Base-by-base conservation (phyloP, 1,140 invertebrate species). In the Teleogryllus occipitalis region DNA sequence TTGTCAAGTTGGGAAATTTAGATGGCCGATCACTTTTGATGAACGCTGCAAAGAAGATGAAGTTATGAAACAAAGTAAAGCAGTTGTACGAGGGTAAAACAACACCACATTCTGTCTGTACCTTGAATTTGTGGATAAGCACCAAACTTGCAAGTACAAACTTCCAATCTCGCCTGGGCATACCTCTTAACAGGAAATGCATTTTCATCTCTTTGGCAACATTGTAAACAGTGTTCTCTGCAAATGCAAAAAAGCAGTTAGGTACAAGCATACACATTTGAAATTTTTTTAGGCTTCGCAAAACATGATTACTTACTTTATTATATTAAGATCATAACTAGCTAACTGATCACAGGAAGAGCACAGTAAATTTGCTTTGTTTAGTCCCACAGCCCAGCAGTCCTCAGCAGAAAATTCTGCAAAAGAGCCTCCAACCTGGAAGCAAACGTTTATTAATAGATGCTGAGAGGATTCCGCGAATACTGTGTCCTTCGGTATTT, bases 111-210 rank as follows among this genome's bases (percentile, higher is more conserved):
- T 46, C 27, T 27, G 48, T 49, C 75, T 47, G n/a, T 86, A 92
- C 92, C 91, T 90, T 97, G 94, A 83, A 98, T 97, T 89, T 98
- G 97, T 75, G 97, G 96, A 90, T 96, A 98, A 65, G 95, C 92
- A 80, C 95, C 95, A 88, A 97, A 97, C 89, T 98, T 98, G 87
- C 97, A 98, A 81, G 95, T 96, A 85, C 96, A 98, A 0, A 98
- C 95, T 90, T 97, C 94, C 47, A 98, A 86, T 76, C 96, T 90
- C 18, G 96, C 96, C 87, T 92, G 94, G 14, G 95, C 92, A 86
- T 96, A 97, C 75, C 90, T 90, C 83, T 92, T 92, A 73, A 92
- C 88, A 48, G 88, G 87, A 18, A 87, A 87, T 46, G 87, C 85
- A 80, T 90, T 89, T 78, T 93, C 90, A 81, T 88, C 89, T 83